Base-by-base conservation (phyloP, 2,888 invertebrate species). In the Leptopilina drosophilae region DNA sequence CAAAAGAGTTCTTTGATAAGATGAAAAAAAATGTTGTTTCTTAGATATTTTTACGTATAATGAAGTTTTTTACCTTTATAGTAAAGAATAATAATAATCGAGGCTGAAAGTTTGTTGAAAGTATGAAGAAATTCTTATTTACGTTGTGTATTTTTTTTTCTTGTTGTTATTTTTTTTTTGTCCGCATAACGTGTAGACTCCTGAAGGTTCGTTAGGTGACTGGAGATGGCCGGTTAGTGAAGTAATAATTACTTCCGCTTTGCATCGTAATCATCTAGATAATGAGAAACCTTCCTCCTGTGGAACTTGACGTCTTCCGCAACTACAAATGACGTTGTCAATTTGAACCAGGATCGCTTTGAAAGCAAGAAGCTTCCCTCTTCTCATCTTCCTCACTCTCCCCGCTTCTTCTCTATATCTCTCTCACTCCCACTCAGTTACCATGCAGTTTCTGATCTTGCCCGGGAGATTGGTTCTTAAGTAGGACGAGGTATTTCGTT, bases 261-360 rank as follows among this genome's bases (percentile, higher is more conserved):
- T 49, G 67, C 49, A 67, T 67, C 67, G 67, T 26, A 67, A 67
- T 67, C 67, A 67, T 67, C 49, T 14, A 20, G 67, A 49, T 67
- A 67, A 67, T 67, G 67, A 67, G 67, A 67, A 67, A 67, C 67
- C 46, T 67, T 67, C 46, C 67, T 67, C 67, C 49, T 67, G 20
- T 6, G 20, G 46, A 67, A 67, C 69, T 69, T 69, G 53, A 69
- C 69, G 26, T 69, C 69, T 46, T 69, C 49, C 69, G 12, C 69
- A 69, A 69, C 69, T 69, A 69, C 49, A 69, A 69, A 69, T 69
- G 69, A 69, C 26, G 69, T 69, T 69, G 69, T 69, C 69, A 69
- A 69, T 53, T 69, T 69, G 69, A 69, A 69, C 69, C 26, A 26
- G 6, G 69, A 69, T 53, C 53, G 46, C 69, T 69, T 69, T 69